phyloP scores from a whole-genome alignment of 2,888 invertebrate genomes.

The Exocentrus adspersus region DNA sequence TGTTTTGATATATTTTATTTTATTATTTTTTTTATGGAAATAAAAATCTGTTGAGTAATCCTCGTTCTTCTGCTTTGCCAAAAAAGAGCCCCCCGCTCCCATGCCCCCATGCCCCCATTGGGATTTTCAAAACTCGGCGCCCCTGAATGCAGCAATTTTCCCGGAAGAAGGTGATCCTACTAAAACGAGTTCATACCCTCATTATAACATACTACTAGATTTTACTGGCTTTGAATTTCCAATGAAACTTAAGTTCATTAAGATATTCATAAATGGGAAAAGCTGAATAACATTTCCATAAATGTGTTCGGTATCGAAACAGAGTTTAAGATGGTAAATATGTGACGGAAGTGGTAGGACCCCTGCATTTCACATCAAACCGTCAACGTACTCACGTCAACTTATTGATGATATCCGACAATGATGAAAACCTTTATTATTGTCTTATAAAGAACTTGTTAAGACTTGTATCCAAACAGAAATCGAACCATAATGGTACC shows the following conservation, averaged over 20 bases:
- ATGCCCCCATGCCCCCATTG: too few species aligned
- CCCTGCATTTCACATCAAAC: conserved; percentile 8
- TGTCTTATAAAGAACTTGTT: conserved; percentile 6
- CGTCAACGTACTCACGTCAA: conserved; percentile 12
- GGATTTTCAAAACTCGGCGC: too few species aligned
- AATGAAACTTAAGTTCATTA: too few species aligned
- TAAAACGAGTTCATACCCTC: conserved; percentile 3
- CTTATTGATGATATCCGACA: background rate
- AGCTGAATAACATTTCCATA: too few species aligned
- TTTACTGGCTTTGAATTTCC: too few species aligned
- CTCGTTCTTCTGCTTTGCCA: too few species aligned
- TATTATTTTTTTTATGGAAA: too few species aligned
- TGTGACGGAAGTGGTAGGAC: conserved; percentile 5
- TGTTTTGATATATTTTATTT: too few species aligned
- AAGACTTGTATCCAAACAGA: conserved; percentile 8
- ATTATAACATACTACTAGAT: conserved; percentile 5
- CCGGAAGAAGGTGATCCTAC: background rate
- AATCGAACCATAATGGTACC: background rate
- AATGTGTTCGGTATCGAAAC: too few species aligned
- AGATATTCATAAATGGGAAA: too few species aligned
- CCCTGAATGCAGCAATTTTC: conserved; percentile 8
- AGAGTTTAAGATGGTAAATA: background rate
- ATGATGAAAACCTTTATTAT: background rate
- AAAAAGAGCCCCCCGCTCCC: too few species aligned
- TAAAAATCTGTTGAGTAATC: too few species aligned